phyloP scores from a whole-genome alignment of 2,113 vertebrate species.

The Halichoerus grypus region DNA sequence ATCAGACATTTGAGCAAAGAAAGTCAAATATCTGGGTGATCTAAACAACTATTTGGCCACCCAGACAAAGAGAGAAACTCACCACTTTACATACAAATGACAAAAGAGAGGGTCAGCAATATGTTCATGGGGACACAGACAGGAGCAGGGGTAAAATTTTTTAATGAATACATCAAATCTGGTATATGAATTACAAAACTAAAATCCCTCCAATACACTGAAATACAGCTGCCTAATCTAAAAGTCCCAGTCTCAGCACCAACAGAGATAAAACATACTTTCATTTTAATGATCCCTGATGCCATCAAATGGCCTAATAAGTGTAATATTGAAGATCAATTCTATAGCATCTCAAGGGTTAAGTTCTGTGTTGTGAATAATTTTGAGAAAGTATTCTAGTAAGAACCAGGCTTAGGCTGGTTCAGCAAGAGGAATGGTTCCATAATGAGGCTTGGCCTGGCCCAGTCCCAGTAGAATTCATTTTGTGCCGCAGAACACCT shows the following conservation, averaged over 20 bases:
- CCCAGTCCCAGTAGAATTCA: slow-evolving; percentile 85
- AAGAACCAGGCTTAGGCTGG: slow-evolving; percentile 72
- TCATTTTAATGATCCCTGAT: not conserved
- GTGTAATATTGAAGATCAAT: slow-evolving; percentile 4
- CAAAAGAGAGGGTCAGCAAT: slow-evolving; percentile 27
- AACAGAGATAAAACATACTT: not conserved
- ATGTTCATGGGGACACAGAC: not conserved
- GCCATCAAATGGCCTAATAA: not conserved
- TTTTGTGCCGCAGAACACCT: slow-evolving; percentile 84
- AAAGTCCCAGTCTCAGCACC: not conserved
- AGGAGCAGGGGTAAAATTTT: not conserved
- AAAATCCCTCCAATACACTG: not conserved
- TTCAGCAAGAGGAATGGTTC: slow-evolving; percentile 75
- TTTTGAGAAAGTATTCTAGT: slow-evolving; percentile 70
- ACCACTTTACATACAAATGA: not conserved
- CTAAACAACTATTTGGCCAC: not conserved
- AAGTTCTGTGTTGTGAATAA: slow-evolving; percentile 69
- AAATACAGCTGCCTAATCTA: not conserved
- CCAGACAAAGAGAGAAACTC: not conserved
- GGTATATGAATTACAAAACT: slow-evolving; percentile 34
- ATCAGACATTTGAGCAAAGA: slow-evolving; percentile 38
- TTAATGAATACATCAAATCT: not conserved
- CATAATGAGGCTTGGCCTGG: slow-evolving; percentile 79
- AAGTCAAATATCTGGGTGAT: not conserved
- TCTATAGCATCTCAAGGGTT: slow-evolving; percentile 69